Percentiles rank a stretch among this genome's conserved stretches.
These are phyloP conservation scores for Helostoma temminkii DNA, from an alignment of 2,797 vertebrate genomes.

Conservation along the genomic window DNA sequence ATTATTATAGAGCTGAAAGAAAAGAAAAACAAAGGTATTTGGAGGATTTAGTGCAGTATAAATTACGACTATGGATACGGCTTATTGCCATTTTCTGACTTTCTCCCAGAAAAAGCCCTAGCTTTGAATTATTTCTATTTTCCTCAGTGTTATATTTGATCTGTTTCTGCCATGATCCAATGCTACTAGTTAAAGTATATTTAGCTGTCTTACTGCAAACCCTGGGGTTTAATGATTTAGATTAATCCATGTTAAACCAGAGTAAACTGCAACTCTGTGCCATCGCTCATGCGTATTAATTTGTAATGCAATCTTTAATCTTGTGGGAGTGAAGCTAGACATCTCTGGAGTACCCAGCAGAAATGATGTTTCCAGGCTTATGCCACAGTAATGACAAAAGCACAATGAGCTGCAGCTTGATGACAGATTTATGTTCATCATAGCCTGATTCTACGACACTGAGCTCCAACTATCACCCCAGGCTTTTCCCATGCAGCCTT, in stretches of 20 bases:
- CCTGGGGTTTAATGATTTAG: conserved; percentile 63
- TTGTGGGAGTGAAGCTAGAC: conserved; percentile 67
- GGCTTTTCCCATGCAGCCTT: conserved; percentile 42
- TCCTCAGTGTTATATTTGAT: conserved; percentile 52
- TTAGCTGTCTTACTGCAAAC: conserved; percentile 53
- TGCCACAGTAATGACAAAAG: conserved; percentile 54
- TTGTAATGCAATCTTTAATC: conserved; percentile 76
- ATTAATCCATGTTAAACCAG: conserved; percentile 67
- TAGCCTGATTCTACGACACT: conserved; percentile 52
- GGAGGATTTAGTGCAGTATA: conserved; percentile 10
- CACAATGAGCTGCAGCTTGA: conserved; percentile 60
- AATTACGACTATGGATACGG: conserved; percentile 9
- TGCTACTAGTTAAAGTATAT: conserved; percentile 53
- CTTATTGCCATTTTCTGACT: conserved; percentile 32
- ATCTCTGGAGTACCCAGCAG: conserved; percentile 63
- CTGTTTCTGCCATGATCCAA: conserved; percentile 56
- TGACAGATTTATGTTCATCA: conserved; percentile 67
- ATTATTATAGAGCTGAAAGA: background rate
- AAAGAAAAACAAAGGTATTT: conserved; percentile 3
- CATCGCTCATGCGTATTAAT: conserved; percentile 61
- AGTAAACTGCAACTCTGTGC: conserved; percentile 59
- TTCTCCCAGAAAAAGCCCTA: conserved; percentile 21
- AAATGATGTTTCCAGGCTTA: conserved; percentile 65
- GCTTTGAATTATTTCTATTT: conserved; percentile 40
- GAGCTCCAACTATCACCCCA: conserved; percentile 51